These are phyloP conservation scores for Chionodraco myersi DNA, from an alignment of 2,113 vertebrate genomes.

Conservation along the genomic window DNA sequence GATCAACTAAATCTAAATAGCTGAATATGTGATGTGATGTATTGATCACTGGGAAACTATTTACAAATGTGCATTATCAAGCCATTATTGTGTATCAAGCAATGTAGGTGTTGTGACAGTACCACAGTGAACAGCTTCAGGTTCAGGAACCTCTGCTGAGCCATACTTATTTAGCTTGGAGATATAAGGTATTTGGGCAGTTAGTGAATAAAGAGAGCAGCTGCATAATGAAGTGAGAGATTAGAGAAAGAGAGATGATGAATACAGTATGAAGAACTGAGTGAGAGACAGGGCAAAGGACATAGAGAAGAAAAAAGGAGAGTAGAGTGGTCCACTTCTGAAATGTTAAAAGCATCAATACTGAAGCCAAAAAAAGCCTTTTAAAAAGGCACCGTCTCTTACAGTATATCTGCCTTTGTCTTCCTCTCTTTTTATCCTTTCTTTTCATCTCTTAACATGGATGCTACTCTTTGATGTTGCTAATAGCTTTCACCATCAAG, in stretches of 20 bases:
- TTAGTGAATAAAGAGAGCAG: constrained; percentile 32
- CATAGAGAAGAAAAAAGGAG: not conserved
- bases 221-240: constrained; percentile 39
- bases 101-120: not conserved
- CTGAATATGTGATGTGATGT: not conserved
- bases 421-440: constrained; percentile 25
- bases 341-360: constrained; percentile 68
- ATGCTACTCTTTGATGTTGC: constrained; percentile 63
- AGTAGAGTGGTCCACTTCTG: constrained; percentile 54
- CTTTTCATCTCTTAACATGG: constrained; percentile 28
- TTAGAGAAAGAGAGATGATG: constrained; percentile 21
- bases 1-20: not conserved
- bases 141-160: not conserved
- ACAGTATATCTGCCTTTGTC: constrained; percentile 36
- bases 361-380: constrained; percentile 59
- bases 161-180: not conserved
- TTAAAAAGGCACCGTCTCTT: constrained; percentile 53
- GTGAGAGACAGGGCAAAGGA: constrained; percentile 19
- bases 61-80: not conserved
- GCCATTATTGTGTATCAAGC: not conserved
- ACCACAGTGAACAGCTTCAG: not conserved
- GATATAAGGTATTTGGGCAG: not conserved
- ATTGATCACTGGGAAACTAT: not conserved
- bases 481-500: constrained; percentile 51
- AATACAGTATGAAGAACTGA: constrained; percentile 20